Evolutionary conservation across 2,113 vertebrate genomes (phyloP).

Genomic region (Pagrus major): DNA sequence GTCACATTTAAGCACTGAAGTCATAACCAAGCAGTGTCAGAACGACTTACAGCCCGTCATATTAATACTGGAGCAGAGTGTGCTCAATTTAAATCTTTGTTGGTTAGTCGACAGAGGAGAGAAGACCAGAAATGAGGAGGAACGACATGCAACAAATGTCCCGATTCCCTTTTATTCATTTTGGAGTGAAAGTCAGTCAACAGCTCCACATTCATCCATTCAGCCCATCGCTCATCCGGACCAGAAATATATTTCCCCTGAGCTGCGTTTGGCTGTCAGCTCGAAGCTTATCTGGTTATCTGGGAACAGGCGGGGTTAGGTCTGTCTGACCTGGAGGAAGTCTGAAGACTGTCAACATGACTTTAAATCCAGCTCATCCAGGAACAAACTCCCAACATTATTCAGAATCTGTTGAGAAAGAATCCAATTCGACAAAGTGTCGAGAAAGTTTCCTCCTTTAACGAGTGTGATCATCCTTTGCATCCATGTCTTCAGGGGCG

Average conservation of each 20-base stretch:
- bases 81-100: no score
- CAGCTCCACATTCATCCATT: background rate
- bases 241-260: slow-evolving; percentile 31
- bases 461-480: background rate
- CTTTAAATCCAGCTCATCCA: slow-evolving; percentile 23
- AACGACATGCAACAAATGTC: background rate
- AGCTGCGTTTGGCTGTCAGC: slow-evolving; percentile 43
- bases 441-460: background rate
- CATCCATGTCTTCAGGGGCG: background rate
- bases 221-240: slow-evolving; percentile 2
- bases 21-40: no score
- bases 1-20: no score
- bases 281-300: slow-evolving; percentile 14
- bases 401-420: background rate
- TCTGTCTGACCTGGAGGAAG: slow-evolving; percentile 38
- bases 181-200: background rate
- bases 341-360: slow-evolving; percentile 26
- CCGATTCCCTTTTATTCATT: background rate
- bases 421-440: background rate
- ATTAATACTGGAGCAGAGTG: no score
- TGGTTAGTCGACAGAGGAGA: background rate
- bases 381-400: background rate
- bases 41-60: no score
- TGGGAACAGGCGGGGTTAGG: slow-evolving; percentile 22
- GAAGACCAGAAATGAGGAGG: background rate